Conservation (phyloP, 53 echinoderm and acorn worm genomes). For the Holothuria scabra region DNA sequence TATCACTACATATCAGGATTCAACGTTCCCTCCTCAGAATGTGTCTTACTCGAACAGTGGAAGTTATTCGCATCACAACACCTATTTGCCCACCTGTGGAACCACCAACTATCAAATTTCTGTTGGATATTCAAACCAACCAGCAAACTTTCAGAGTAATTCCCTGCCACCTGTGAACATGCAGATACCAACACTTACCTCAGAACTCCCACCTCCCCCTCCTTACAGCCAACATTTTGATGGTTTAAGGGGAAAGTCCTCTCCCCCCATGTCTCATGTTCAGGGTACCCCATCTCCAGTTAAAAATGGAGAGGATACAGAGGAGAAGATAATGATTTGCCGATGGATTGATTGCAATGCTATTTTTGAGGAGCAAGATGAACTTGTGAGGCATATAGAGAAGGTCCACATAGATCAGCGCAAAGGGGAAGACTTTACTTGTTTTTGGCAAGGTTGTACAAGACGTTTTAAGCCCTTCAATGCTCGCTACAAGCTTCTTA, state of each 20-base stretch:
- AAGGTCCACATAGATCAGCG: conserved; percentile 99
- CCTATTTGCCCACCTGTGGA: conserved; percentile 46
- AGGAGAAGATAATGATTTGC: conserved; percentile 75
- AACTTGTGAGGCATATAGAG: conserved; percentile 96
- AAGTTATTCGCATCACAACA: conserved; percentile 54
- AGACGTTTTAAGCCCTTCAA: conserved; percentile 98
- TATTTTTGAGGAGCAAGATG: conserved; percentile 94
- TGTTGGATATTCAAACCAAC: conserved; percentile 1
- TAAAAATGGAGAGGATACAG: conserved; percentile 54
- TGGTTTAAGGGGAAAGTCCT: conserved; percentile 55
- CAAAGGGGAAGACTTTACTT: conserved; percentile 98
- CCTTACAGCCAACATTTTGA: conserved; percentile 94
- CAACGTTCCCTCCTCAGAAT: conserved; percentile 37
- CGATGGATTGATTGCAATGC: conserved; percentile 98
- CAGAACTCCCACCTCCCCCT: conserved; percentile 94
- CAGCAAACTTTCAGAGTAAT: conserved; percentile 9
- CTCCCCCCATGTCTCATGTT: conserved; percentile 63
- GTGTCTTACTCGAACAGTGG: conserved; percentile 41
- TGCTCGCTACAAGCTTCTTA: conserved; percentile 97
- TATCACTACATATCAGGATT: conserved; percentile 46
- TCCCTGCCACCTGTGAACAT: conserved; percentile 28
- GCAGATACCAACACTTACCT: conserved; percentile 56
- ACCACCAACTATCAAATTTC: conserved; percentile 5
- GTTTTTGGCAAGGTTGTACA: conserved; percentile 97
- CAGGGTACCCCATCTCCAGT: conserved; percentile 52